Percentiles rank a stretch among this genome's conserved stretches.
These are phyloP conservation scores for Smutsia gigantea DNA, from an alignment of 2,797 vertebrate species.

Conservation along the genomic window DNA sequence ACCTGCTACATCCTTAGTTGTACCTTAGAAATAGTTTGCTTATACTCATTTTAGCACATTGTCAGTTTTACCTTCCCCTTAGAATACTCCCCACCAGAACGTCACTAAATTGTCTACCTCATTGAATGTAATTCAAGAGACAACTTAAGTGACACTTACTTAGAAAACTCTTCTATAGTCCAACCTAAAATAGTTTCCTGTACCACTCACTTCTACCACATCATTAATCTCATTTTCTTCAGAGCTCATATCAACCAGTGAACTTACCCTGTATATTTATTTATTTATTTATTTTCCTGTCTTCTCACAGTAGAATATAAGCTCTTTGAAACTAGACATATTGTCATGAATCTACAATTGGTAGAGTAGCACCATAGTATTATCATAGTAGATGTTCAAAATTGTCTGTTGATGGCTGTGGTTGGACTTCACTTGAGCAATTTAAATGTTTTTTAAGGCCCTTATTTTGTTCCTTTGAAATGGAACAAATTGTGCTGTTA, in stretches of 20 bases:
- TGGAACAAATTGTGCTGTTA: not conserved
- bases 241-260: not conserved
- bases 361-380: not conserved
- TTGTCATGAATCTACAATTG: not conserved
- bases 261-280: not conserved
- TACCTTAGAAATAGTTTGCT: not conserved
- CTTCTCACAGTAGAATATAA: not conserved
- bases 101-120: not conserved
- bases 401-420: not conserved
- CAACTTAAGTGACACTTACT: not conserved
- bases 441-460: not conserved
- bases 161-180: not conserved
- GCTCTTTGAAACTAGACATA: not conserved
- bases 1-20: not conserved
- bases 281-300: not conserved
- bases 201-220: not conserved
- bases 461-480: not conserved
- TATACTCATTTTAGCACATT: not conserved
- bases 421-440: not conserved
- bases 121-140: not conserved
- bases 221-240: not conserved
- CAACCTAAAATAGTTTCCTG: not conserved
- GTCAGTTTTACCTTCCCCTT: not conserved
- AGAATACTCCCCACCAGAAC: not conserved
- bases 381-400: not conserved